A percentile compares a stretch with the other conserved stretches of the same genome.
phyloP scores from a whole-genome alignment of 2,797 vertebrate species.

The Limosa lapponica region DNA sequence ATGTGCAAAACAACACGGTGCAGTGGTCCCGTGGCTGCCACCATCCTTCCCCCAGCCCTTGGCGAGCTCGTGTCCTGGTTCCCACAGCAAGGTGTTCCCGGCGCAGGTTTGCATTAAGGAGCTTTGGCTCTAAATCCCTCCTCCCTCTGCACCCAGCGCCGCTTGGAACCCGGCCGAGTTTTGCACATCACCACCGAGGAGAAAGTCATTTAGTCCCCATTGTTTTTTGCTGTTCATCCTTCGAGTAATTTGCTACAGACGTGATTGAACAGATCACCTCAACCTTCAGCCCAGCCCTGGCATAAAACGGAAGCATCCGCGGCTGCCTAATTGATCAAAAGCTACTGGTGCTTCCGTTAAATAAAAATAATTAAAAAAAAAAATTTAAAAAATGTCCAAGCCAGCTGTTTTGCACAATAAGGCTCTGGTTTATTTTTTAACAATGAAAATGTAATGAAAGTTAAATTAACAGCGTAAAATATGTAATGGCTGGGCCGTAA shows the following conservation, averaged over 20 bases:
- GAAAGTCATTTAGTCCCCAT: slow-evolving; percentile 24
- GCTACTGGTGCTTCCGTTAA: not conserved
- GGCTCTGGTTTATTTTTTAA: slow-evolving; percentile 56
- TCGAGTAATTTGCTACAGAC: slow-evolving; percentile 12
- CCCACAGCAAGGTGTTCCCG: not conserved
- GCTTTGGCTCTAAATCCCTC: slow-evolving; percentile 49
- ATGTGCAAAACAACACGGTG: not conserved
- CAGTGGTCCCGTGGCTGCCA: not conserved
- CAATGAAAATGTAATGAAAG: slow-evolving; percentile 49
- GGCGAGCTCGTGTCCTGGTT: not conserved
- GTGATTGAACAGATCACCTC: slow-evolving; percentile 14
- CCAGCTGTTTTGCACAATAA: slow-evolving; percentile 61
- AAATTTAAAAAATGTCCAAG: not conserved
- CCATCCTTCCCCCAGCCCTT: not conserved
- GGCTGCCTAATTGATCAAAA: not conserved
- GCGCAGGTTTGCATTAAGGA: not conserved
- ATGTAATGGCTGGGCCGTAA: slow-evolving; percentile 28
- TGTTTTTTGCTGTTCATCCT: slow-evolving; percentile 41
- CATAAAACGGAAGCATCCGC: not conserved
- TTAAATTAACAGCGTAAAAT: slow-evolving; percentile 66
- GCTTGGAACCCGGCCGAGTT: slow-evolving; percentile 9
- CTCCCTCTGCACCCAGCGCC: not conserved
- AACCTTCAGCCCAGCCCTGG: slow-evolving; percentile 17
- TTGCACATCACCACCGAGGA: not conserved
- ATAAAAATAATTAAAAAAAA: not conserved